A percentile compares a stretch with the other conserved stretches of the same genome.
These are phyloP conservation scores for Dyspetes luteomarginatus DNA, from an alignment of 2,888 invertebrate genomes.

Conservation along the genomic window DNA sequence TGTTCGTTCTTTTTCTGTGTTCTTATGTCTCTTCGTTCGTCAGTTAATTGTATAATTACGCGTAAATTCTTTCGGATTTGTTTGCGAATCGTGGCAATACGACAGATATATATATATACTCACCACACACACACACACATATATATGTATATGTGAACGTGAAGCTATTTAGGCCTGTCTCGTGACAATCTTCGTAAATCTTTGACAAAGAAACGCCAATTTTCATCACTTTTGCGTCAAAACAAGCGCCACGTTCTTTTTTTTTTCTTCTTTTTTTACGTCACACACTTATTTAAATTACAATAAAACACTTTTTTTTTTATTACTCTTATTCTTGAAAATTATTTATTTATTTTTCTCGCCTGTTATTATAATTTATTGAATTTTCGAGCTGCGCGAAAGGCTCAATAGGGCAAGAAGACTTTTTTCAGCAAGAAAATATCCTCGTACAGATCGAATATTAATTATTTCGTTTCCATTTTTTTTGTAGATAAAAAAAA, in stretches of 20 bases:
- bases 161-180: background rate
- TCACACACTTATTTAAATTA: no score
- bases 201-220: conserved; percentile 14
- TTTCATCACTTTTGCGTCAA: background rate
- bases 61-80: no score
- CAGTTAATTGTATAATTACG: conserved; percentile 32
- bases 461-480: no score
- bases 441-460: no score
- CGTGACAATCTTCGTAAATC: background rate
- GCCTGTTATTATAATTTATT: no score
- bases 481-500: background rate
- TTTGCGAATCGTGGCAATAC: conserved; percentile 5
- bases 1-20: conserved; percentile 10
- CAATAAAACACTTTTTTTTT: no score
- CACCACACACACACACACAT: no score
- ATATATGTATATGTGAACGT: background rate
- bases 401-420: no score
- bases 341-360: no score
- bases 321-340: no score
- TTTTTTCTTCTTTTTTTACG: background rate
- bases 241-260: background rate
- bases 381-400: no score
- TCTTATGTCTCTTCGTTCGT: conserved; percentile 18
- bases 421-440: no score
- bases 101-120: conserved; percentile 18